Percentiles rank a stretch among this genome's conserved stretches.
phyloP scores from a whole-genome alignment of 2,113 vertebrate genomes.

The Microtus richardsoni region DNA sequence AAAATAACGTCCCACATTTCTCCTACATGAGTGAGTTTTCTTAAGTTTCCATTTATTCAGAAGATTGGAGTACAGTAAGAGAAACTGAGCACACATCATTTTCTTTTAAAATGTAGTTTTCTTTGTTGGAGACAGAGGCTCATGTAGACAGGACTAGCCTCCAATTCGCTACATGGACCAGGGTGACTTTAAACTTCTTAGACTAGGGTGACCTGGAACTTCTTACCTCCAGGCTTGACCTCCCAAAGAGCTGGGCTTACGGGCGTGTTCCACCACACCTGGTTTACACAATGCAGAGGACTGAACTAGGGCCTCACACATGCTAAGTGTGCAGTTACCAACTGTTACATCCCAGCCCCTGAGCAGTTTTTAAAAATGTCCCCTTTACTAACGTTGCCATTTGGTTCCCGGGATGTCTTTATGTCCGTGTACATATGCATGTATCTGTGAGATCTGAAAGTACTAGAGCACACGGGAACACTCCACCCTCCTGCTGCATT shows the following conservation, averaged over 20 bases:
- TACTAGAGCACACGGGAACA: neutral
- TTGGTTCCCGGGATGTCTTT: neutral
- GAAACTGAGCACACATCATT: neutral
- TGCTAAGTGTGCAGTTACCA: neutral
- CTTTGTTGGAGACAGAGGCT: neutral
- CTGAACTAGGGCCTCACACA: neutral
- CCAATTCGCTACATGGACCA: neutral
- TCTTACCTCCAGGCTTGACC: neutral
- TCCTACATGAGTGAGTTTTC: constrained; percentile 1
- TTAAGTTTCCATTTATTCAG: neutral
- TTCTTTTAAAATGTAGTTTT: neutral
- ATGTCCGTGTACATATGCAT: neutral
- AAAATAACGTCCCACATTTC: neutral
- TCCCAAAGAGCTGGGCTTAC: neutral
- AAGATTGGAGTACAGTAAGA: neutral
- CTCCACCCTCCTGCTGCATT: too few species aligned
- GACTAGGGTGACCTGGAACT: neutral
- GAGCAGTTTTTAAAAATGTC: neutral
- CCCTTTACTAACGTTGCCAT: neutral
- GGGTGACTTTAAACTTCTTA: neutral
- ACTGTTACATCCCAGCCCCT: neutral
- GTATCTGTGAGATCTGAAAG: neutral
- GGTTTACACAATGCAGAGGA: neutral
- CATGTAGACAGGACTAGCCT: neutral
- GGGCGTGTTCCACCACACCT: too few species aligned